Percentiles rank a stretch among this genome's conserved stretches.
phyloP scores from a whole-genome alignment of 2,113 vertebrate species.

The Coturnix japonica region DNA sequence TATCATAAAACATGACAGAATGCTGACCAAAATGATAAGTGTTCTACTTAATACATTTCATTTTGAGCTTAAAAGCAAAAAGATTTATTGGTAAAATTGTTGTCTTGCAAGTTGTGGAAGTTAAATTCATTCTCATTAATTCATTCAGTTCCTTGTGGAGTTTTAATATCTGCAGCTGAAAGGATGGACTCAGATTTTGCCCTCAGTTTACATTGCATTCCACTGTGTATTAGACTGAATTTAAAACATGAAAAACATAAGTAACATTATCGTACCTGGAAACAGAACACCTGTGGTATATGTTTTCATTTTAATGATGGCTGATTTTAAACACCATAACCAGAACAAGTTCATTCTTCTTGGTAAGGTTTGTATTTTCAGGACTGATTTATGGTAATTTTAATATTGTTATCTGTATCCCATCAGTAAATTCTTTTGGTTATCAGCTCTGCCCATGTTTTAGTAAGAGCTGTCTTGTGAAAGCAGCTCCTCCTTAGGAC shows the following conservation, averaged over 20 bases:
- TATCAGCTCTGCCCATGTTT: background rate
- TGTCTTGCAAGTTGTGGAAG: background rate
- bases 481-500: conserved; percentile 38
- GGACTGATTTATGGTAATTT: background rate
- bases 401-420: background rate
- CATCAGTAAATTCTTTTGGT: background rate
- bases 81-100: background rate
- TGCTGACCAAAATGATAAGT: conserved; percentile 22
- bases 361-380: background rate
- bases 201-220: background rate
- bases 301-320: background rate
- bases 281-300: background rate
- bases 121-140: background rate
- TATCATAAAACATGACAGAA: conserved; percentile 35
- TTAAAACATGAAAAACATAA: background rate
- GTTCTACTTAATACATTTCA: conserved; percentile 14
- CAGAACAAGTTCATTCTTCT: background rate
- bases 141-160: background rate
- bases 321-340: background rate
- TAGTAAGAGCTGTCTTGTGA: conserved; percentile 5
- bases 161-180: background rate
- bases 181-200: background rate
- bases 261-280: background rate
- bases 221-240: background rate
- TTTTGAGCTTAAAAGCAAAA: conserved; percentile 11